A percentile compares a stretch with the other conserved stretches of the same genome.
Conservation (phyloP, 1,140 invertebrate genomes). For the Dinoponera quadriceps region DNA sequence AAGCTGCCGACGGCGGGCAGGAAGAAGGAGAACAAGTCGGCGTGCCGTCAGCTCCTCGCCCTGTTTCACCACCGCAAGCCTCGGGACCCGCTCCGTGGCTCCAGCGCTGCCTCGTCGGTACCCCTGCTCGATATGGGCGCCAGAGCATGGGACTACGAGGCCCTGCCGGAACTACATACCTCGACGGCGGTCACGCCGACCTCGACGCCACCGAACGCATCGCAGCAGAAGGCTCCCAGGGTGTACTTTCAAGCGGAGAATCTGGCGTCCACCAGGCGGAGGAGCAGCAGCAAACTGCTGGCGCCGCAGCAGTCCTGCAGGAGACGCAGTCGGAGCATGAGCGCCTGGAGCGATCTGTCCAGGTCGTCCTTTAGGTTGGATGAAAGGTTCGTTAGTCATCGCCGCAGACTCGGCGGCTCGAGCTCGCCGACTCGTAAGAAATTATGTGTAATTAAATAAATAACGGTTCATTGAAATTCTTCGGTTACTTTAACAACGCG, state of each 20-base stretch:
- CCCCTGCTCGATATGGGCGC: conserved; percentile 82
- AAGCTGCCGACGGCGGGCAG: conserved; percentile 44
- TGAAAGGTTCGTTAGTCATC: conserved; percentile 88
- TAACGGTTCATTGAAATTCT: too few species aligned
- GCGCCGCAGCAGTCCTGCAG: conserved; percentile 82
- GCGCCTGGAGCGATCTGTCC: conserved; percentile 93
- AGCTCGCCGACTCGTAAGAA: background rate
- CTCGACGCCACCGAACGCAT: conserved; percentile 80
- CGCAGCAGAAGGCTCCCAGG: conserved; percentile 81
- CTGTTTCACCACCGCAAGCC: conserved; percentile 66
- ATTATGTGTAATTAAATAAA: too few species aligned
- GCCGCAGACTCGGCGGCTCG: background rate
- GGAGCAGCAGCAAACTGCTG: conserved; percentile 85
- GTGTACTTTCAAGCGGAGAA: conserved; percentile 91
- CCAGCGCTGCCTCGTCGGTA: conserved; percentile 79
- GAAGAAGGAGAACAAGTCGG: conserved; percentile 54
- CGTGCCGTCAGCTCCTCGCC: conserved; percentile 60
- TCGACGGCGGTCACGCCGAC: conserved; percentile 81
- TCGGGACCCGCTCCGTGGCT: conserved; percentile 76
- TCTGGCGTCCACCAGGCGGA: conserved; percentile 86
- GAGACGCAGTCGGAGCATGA: conserved; percentile 91
- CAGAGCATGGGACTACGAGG: conserved; percentile 86
- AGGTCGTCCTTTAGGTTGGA: conserved; percentile 92
- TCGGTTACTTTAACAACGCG: too few species aligned
- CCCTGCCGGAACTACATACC: conserved; percentile 84